These are phyloP conservation scores for Limnephilus rhombicus DNA, from an alignment of 2,888 invertebrate genomes.

Conservation along the genomic window DNA sequence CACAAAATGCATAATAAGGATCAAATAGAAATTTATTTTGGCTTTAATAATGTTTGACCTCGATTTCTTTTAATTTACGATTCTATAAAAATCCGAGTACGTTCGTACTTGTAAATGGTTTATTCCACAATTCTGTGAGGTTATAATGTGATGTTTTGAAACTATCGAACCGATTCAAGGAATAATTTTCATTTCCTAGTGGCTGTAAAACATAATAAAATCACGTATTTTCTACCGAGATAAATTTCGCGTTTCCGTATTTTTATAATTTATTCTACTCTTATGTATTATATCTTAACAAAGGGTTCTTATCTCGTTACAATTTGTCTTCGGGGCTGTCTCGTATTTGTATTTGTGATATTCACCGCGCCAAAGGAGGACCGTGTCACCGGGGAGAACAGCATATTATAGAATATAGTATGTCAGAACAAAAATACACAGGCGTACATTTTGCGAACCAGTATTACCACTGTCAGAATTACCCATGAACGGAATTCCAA, in stretches of 20 bases:
- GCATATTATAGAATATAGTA: not conserved
- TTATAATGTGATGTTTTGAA: not conserved
- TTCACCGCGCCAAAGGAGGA: conserved; percentile 9
- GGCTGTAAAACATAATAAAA: not conserved
- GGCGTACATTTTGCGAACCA: no score
- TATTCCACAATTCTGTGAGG: not conserved
- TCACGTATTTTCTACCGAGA: not conserved
- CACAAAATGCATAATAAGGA: no score
- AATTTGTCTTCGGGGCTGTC: conserved; percentile 48
- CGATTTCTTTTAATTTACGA: not conserved
- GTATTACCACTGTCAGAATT: no score
- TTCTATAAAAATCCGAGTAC: not conserved
- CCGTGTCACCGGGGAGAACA: conserved; percentile 17
- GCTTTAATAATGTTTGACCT: not conserved
- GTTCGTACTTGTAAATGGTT: not conserved
- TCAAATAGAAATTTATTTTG: no score
- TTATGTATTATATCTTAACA: conserved; percentile 37
- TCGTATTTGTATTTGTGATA: conserved; percentile 34
- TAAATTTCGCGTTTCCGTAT: not conserved
- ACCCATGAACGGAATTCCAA: no score
- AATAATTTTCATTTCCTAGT: not conserved
- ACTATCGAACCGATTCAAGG: not conserved
- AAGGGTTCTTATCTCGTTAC: conserved; percentile 35
- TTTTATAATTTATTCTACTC: conserved; percentile 39
- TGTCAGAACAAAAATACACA: no score